Conservation (phyloP, 2,888 invertebrate genomes). For the Deilephila elpenor region DNA sequence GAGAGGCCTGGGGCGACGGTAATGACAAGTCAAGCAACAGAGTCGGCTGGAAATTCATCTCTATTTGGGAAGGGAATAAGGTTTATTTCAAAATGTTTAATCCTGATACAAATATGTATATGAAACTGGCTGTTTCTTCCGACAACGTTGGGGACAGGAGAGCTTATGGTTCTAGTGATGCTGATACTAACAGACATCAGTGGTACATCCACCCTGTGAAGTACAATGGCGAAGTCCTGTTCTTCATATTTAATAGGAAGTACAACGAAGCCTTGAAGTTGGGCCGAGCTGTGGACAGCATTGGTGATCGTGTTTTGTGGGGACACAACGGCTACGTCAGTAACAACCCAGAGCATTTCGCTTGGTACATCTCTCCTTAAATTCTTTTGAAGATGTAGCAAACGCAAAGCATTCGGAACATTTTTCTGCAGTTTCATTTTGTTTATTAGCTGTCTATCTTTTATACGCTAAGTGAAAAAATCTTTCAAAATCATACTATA, state of each 20-base stretch:
- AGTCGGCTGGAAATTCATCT: constrained; percentile 7
- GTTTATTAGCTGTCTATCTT: too few relatives aligned
- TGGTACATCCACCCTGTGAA: constrained; percentile 18
- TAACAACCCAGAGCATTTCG: constrained; percentile 13
- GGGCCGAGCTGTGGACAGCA: not conserved
- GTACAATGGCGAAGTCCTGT: not conserved
- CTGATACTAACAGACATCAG: constrained; percentile 14
- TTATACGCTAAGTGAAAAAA: too few relatives aligned
- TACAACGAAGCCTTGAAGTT: constrained; percentile 9
- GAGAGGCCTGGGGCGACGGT: constrained; percentile 27
- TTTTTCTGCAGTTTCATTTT: too few relatives aligned
- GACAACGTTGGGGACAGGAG: not conserved
- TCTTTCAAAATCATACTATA: too few relatives aligned
- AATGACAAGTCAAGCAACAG: constrained; percentile 14
- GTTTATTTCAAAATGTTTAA: constrained; percentile 16
- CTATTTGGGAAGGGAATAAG: constrained; percentile 17
- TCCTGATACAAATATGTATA: constrained; percentile 4
- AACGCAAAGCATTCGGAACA: too few relatives aligned
- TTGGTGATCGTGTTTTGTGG: constrained; percentile 18
- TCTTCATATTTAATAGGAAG: constrained; percentile 18
- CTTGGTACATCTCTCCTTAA: constrained; percentile 2
- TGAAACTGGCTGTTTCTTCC: not conserved
- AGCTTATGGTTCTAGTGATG: not conserved
- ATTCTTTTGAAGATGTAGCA: not conserved
- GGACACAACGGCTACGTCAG: constrained; percentile 17